phyloP scores from a whole-genome alignment of 2,113 vertebrate genomes.

The Oceanites oceanicus region DNA sequence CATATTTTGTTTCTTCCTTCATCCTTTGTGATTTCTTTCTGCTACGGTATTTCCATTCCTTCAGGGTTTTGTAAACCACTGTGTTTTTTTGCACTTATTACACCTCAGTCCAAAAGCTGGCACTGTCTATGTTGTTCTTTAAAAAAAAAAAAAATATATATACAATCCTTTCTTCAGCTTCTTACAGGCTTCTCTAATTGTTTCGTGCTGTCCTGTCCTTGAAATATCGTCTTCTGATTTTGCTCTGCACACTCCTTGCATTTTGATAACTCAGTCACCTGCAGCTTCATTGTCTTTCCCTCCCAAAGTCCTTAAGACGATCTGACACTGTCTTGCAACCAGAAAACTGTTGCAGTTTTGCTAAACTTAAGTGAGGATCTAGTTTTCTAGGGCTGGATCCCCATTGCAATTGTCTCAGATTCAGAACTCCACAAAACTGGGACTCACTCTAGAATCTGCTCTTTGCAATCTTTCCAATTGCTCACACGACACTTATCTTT shows the following conservation, averaged over 20 bases:
- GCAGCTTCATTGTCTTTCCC: not conserved
- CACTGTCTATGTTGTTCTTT: not conserved
- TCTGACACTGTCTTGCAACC: not conserved
- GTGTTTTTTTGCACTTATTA: not conserved
- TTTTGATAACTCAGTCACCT: not conserved
- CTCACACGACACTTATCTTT: not conserved
- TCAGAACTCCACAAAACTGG: not conserved
- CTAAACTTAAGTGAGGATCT: not conserved
- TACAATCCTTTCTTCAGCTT: not conserved
- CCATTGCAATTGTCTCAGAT: not conserved
- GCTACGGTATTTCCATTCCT: not conserved
- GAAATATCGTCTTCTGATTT: not conserved
- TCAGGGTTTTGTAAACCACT: not conserved
- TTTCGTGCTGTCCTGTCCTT: not conserved
- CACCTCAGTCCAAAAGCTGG: not conserved
- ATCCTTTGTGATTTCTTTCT: not conserved
- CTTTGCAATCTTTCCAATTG: not conserved
- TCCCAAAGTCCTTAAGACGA: not conserved
- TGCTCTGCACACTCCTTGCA: not conserved
- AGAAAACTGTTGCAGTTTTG: not conserved
- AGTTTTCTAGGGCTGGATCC: not conserved
- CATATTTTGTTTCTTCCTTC: not conserved
- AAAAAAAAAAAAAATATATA: not conserved
- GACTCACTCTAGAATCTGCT: not conserved
- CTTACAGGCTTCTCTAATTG: not conserved